Evolutionary conservation across 2,113 vertebrate species (phyloP).

Genomic region (Fregetta grallaria): DNA sequence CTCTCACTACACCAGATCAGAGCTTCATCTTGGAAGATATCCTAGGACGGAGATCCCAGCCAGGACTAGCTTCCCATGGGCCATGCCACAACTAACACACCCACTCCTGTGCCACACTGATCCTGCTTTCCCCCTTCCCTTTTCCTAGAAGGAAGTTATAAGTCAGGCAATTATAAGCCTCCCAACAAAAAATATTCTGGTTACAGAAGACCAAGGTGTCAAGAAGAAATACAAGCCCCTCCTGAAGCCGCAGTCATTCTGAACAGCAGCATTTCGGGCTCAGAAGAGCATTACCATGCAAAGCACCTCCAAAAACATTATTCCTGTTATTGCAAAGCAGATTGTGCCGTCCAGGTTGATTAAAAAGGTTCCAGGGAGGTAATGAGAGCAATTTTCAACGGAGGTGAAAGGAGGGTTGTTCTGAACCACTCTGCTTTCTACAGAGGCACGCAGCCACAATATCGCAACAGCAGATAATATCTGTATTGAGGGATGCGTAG

Average conservation of each 20-base stretch:
- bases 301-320: background rate
- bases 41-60: background rate
- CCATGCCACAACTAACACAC: background rate
- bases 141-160: background rate
- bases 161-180: background rate
- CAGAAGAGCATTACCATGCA: background rate
- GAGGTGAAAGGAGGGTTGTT: background rate
- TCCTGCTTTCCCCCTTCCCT: background rate
- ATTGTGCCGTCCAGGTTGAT: background rate
- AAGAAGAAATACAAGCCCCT: background rate
- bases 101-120: background rate
- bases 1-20: background rate
- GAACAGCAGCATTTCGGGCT: background rate
- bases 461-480: background rate
- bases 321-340: background rate
- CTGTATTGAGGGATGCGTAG: background rate
- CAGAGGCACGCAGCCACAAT: background rate
- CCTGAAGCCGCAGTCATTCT: background rate
- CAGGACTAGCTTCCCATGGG: background rate
- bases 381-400: background rate
- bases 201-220: background rate
- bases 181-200: background rate
- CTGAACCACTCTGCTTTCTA: background rate
- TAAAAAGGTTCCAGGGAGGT: background rate
- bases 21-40: background rate